Conservation (phyloP, 2,888 invertebrate genomes). For the Nomada ruficornis region DNA sequence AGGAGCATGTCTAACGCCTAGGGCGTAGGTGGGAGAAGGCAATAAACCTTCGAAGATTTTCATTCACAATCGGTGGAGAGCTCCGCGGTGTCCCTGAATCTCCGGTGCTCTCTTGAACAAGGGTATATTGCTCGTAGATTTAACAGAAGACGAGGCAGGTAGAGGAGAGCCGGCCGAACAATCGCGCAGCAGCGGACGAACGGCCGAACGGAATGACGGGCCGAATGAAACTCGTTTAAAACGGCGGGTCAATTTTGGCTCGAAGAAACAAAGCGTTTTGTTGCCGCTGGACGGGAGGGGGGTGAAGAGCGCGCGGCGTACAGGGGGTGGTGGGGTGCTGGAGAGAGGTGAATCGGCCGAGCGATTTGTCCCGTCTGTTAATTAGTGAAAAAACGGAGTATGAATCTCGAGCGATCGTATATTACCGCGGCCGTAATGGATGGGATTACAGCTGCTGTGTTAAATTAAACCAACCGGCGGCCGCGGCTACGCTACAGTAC, state of each 20-base stretch:
- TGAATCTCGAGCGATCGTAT: conserved; percentile 85
- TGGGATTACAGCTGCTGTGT: conserved; percentile 85
- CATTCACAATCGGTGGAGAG: neutral
- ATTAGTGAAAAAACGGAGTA: conserved; percentile 85
- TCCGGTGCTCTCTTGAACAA: conserved; percentile 21
- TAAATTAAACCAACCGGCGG: conserved; percentile 84
- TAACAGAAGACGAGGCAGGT: conserved; percentile 28
- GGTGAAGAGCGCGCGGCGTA: conserved; percentile 68
- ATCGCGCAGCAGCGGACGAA: conserved; percentile 1
- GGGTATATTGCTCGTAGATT: conserved; percentile 46
- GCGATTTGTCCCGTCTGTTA: conserved; percentile 85
- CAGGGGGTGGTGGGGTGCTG: conserved; percentile 61
- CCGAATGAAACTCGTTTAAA: conserved; percentile 56
- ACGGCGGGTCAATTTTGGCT: conserved; percentile 66
- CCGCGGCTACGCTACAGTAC: conserved; percentile 79
- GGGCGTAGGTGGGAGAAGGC: neutral
- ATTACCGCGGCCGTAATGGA: conserved; percentile 84
- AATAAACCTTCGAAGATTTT: neutral
- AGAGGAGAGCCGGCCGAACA: neutral
- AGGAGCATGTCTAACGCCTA: neutral
- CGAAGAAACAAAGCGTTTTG: conserved; percentile 69
- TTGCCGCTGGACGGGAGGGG: conserved; percentile 66
- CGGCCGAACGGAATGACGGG: conserved; percentile 46
- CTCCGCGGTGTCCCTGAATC: neutral
- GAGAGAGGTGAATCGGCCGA: conserved; percentile 78